Conservation (phyloP, 2,888 invertebrate genomes). For the Rhynchonema sp. region DNA sequence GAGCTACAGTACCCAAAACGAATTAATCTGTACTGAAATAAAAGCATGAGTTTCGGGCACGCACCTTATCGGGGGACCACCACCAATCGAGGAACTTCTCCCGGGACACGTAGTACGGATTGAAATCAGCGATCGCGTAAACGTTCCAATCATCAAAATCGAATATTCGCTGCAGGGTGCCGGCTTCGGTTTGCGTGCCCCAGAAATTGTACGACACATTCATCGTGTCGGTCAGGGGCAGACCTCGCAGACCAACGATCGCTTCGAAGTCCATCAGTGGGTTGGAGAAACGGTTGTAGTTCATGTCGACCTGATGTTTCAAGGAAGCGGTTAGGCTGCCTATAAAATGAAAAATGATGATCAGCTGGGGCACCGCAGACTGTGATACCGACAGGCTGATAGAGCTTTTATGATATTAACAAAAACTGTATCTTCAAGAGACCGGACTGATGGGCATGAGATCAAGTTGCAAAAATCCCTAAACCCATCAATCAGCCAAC, state of each 20-base stretch:
- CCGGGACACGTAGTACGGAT: slow-evolving; percentile 63
- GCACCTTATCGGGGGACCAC: slow-evolving; percentile 12
- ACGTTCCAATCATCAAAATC: slow-evolving; percentile 99
- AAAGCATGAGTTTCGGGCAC: too few relatives aligned
- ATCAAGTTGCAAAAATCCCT: background rate
- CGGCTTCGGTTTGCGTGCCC: slow-evolving; percentile 55
- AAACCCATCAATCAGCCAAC: background rate
- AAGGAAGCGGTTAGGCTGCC: too few relatives aligned
- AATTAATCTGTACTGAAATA: background rate
- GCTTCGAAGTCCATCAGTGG: slow-evolving; percentile 55
- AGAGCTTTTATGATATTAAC: too few relatives aligned
- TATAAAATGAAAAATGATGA: too few relatives aligned
- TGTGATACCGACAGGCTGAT: too few relatives aligned
- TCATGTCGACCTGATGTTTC: slow-evolving; percentile 69
- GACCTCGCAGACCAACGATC: slow-evolving; percentile 48
- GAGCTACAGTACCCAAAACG: too few relatives aligned
- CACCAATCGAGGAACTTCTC: slow-evolving; percentile 28
- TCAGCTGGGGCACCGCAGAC: too few relatives aligned
- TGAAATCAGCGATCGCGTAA: slow-evolving; percentile 72
- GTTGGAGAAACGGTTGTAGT: slow-evolving; percentile 70
- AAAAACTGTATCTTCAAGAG: too few relatives aligned
- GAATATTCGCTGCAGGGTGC: slow-evolving; percentile 46
- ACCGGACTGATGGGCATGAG: too few relatives aligned
- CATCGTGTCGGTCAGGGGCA: slow-evolving; percentile 54
- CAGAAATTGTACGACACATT: slow-evolving; percentile 90